Conservation (phyloP, 2,888 invertebrate species). For the Epicampocera succincta region DNA sequence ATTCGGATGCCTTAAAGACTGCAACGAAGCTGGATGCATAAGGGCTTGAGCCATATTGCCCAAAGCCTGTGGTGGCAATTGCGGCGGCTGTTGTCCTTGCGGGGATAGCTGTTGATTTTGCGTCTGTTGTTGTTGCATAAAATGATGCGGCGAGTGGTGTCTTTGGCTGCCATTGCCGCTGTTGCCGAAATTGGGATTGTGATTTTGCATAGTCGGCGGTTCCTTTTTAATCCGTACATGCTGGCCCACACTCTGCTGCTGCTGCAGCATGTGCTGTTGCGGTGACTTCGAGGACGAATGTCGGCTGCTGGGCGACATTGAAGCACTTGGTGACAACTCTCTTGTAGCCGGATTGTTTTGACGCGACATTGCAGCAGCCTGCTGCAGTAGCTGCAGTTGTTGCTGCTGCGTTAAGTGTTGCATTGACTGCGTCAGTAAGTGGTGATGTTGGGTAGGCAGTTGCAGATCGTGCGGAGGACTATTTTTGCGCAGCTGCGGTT, state of each 20-base stretch:
- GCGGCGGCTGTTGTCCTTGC: constrained; percentile 75
- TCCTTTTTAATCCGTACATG: constrained; percentile 81
- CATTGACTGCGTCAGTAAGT: constrained; percentile 77
- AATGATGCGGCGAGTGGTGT: constrained; percentile 73
- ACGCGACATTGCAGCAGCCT: constrained; percentile 78
- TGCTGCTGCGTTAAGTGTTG: constrained; percentile 80
- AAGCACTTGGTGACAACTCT: constrained; percentile 77
- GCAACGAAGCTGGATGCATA: constrained; percentile 82
- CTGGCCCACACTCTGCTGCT: constrained; percentile 74
- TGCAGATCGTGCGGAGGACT: constrained; percentile 77
- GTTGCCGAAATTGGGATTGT: constrained; percentile 69
- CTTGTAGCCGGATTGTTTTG: constrained; percentile 69
- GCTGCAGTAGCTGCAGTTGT: constrained; percentile 79
- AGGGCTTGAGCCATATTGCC: constrained; percentile 78
- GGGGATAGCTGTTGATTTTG: constrained; percentile 76
- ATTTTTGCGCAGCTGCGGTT: constrained; percentile 77
- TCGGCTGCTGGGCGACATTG: constrained; percentile 76
- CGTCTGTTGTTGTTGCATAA: constrained; percentile 71
- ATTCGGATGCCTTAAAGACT: constrained; percentile 82
- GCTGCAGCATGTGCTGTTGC: constrained; percentile 78
- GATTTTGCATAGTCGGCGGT: constrained; percentile 73
- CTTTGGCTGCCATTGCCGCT: constrained; percentile 71
- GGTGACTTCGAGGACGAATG: constrained; percentile 75
- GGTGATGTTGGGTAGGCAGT: constrained; percentile 72
- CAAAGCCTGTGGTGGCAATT: constrained; percentile 76